Percentiles rank a stretch among this genome's conserved stretches.
phyloP scores from a whole-genome alignment of 2,113 vertebrate genomes.

The Nipponia nippon region DNA sequence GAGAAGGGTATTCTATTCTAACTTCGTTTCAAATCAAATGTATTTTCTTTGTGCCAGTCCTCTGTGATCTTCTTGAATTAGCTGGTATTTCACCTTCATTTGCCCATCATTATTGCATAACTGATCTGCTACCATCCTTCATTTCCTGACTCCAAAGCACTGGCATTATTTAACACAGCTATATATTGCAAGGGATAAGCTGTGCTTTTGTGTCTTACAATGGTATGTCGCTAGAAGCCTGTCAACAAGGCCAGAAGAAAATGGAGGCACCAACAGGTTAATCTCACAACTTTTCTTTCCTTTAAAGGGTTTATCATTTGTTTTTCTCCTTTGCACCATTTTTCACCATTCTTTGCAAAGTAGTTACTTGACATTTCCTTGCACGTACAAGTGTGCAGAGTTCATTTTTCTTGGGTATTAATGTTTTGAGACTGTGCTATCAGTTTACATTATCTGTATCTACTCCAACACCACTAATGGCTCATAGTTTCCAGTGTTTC shows the following conservation, averaged over 20 bases:
- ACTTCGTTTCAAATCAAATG: neutral
- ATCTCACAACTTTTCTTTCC: neutral
- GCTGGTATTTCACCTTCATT: neutral
- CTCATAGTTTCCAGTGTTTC: neutral
- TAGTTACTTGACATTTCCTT: neutral
- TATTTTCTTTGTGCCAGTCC: neutral
- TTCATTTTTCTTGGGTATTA: neutral
- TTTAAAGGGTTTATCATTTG: neutral
- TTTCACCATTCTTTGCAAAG: neutral
- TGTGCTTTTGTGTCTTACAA: neutral
- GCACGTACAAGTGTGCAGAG: neutral
- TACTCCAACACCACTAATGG: neutral
- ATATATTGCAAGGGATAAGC: neutral
- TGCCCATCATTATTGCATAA: neutral
- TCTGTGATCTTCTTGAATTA: neutral
- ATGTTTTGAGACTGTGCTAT: neutral
- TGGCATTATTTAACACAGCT: neutral
- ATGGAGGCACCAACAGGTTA: neutral
- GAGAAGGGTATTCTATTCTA: neutral
- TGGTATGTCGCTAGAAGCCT: neutral
- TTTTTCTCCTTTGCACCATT: neutral
- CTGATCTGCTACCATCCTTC: neutral
- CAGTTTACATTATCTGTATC: neutral
- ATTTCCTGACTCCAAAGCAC: neutral
- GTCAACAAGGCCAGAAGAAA: neutral